These are phyloP conservation scores for Pygoscelis antarcticus DNA, from an alignment of 2,113 vertebrate genomes.

Conservation along the genomic window DNA sequence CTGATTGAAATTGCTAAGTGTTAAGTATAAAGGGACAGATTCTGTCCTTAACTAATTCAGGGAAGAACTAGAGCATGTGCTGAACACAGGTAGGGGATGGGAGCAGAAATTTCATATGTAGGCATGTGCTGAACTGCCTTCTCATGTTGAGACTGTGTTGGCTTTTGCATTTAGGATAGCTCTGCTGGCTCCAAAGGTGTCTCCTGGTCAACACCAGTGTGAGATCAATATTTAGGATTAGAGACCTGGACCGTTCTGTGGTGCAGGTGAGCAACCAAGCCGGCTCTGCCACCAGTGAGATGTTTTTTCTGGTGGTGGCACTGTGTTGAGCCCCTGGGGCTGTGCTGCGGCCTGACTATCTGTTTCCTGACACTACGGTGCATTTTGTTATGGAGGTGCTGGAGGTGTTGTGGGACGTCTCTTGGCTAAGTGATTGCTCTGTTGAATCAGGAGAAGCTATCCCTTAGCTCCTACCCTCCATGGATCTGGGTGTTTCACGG, in stretches of 20 bases:
- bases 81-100: neutral
- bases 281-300: neutral
- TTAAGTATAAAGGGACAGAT: neutral
- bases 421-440: neutral
- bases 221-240: neutral
- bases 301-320: neutral
- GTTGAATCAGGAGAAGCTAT: neutral
- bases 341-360: neutral
- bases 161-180: neutral
- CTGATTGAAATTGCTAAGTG: rapidly evolving
- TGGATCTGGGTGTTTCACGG: neutral
- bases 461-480: neutral
- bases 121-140: neutral
- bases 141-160: neutral
- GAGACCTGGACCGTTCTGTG: neutral
- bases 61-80: neutral
- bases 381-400: neutral
- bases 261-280: neutral
- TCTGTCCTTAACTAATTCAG: neutral
- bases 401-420: neutral
- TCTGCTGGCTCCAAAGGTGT: neutral
- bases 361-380: neutral
- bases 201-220: neutral
- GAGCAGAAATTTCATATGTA: neutral
- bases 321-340: neutral